Evolutionary conservation across 2,113 vertebrate genomes (phyloP).

Genomic region (Garra rufa): DNA sequence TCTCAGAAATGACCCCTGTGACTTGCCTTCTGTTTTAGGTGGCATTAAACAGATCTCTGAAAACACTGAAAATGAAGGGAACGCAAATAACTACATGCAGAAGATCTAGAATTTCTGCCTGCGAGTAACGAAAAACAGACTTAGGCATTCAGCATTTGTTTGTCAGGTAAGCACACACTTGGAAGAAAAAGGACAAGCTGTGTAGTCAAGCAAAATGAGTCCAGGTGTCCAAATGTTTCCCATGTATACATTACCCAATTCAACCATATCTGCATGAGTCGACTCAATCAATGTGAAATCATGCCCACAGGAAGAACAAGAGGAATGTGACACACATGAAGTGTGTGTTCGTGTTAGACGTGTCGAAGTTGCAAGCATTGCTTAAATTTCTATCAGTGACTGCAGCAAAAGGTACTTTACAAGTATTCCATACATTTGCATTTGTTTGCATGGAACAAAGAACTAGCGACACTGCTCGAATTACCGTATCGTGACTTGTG

Average conservation of each 20-base stretch:
- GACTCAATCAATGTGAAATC: neutral
- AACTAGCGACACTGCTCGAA: neutral
- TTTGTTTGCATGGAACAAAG: neutral
- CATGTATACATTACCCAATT: neutral
- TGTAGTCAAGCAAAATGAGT: slow-evolving; percentile 11
- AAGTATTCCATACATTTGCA: neutral
- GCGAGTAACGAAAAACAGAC: neutral
- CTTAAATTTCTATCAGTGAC: neutral
- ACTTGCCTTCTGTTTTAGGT: neutral
- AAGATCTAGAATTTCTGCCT: neutral
- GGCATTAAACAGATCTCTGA: neutral
- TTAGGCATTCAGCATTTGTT: neutral
- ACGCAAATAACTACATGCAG: neutral
- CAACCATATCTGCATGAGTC: neutral
- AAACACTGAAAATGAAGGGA: neutral
- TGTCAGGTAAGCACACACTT: slow-evolving; percentile 8
- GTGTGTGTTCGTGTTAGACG: neutral
- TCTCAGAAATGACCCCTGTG: neutral
- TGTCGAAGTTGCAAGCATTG: neutral
- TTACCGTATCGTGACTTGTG: neutral
- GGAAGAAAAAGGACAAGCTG: neutral
- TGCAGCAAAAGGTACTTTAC: neutral
- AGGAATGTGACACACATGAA: neutral
- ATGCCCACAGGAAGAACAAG: neutral
- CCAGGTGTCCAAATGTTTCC: slow-evolving; percentile 8